Conservation (phyloP, 2,797 vertebrate genomes). For the Lagodon rhomboides region DNA sequence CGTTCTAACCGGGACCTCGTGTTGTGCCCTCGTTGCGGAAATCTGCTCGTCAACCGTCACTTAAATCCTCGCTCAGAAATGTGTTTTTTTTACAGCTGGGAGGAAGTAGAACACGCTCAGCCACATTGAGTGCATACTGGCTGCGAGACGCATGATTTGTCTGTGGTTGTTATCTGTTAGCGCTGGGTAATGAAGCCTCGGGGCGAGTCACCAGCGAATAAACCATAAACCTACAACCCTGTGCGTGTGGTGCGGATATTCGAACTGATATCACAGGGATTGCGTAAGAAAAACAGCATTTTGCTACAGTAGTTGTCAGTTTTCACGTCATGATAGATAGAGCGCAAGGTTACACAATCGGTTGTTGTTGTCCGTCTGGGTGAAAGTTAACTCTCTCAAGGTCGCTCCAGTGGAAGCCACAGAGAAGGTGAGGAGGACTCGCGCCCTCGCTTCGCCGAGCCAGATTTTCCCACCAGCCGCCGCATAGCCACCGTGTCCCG, state of each 20-base stretch:
- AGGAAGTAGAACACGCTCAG: conserved; percentile 9
- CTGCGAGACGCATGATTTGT: not conserved
- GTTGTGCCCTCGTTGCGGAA: not conserved
- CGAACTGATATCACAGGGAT: not conserved
- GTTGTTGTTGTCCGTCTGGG: not conserved
- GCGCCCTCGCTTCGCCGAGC: not conserved
- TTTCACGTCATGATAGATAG: not conserved
- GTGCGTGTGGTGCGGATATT: not conserved
- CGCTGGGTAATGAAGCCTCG: not conserved
- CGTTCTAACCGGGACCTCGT: not conserved
- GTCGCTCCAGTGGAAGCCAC: not conserved
- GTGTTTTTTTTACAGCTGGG: not conserved
- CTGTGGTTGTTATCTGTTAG: not conserved
- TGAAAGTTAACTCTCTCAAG: conserved; percentile 16
- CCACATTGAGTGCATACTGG: not conserved
- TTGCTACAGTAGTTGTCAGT: not conserved
- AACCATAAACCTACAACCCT: not conserved
- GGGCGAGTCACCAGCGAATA: not conserved
- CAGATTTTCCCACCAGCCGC: not conserved
- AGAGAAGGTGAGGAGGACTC: not conserved
- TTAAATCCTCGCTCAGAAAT: not conserved
- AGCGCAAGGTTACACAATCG: not conserved
- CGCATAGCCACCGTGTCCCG: conserved; percentile 2
- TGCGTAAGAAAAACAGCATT: not conserved
- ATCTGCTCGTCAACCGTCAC: not conserved